Conservation (phyloP, 2,113 vertebrate species). For the Agelaius tricolor region DNA sequence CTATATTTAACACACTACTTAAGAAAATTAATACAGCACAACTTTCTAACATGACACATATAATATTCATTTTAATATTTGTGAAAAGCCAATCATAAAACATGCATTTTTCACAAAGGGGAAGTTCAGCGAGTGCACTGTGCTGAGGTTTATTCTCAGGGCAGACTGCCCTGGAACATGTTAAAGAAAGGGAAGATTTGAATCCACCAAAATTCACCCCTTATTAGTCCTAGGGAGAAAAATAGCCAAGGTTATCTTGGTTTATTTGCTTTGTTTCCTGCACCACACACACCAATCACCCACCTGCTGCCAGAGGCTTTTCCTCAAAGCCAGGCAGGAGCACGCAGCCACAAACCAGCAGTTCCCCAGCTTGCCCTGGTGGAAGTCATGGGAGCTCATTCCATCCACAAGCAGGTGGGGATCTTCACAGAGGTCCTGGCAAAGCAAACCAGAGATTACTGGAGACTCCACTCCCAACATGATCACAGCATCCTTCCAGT, state of each 20-base stretch:
- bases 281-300: neutral
- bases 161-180: neutral
- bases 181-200: neutral
- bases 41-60: too few relatives aligned
- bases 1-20: too few relatives aligned
- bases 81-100: too few relatives aligned
- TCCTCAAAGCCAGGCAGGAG: slow-evolving; percentile 87
- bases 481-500: neutral
- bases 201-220: neutral
- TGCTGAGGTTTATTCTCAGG: neutral
- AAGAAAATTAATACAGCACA: too few relatives aligned
- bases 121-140: neutral
- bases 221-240: neutral
- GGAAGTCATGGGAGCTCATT: slow-evolving; percentile 89
- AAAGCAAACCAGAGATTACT: slow-evolving; percentile 12
- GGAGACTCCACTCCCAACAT: neutral
- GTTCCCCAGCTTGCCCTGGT: slow-evolving; percentile 89
- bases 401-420: slow-evolving; percentile 87
- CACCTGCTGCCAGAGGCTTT: slow-evolving; percentile 87
- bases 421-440: slow-evolving; percentile 82
- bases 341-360: slow-evolving; percentile 92
- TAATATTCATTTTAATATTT: too few relatives aligned
- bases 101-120: too few relatives aligned
- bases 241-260: neutral
- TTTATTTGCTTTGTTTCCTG: neutral